Evolutionary conservation across 1,140 invertebrate species (phyloP).

Genomic region (Ganaspis sp.): DNA sequence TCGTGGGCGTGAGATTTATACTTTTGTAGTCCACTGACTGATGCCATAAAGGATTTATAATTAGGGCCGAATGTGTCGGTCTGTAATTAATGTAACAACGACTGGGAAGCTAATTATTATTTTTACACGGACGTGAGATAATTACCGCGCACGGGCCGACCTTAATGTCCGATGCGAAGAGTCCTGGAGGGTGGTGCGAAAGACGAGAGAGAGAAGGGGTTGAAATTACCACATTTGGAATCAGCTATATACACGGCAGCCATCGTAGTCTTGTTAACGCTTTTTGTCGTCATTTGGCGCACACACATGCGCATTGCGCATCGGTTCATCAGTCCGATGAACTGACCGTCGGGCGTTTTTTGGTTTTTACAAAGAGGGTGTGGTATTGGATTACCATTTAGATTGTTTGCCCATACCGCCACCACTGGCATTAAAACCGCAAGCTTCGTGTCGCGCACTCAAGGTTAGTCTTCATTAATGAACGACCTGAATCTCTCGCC

Average conservation of each 20-base stretch:
- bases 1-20: slow-evolving; percentile 49
- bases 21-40: slow-evolving; percentile 54
- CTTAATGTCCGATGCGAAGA: slow-evolving; percentile 44
- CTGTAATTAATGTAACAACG: slow-evolving; percentile 66
- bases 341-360: slow-evolving; percentile 19
- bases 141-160: slow-evolving; percentile 56
- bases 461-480: slow-evolving; percentile 25
- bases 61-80: slow-evolving; percentile 45
- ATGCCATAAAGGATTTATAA: slow-evolving; percentile 53
- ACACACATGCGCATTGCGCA: slow-evolving; percentile 27
- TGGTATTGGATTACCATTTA: slow-evolving; percentile 76
- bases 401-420: slow-evolving; percentile 60
- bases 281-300: slow-evolving; percentile 58
- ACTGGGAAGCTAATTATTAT: slow-evolving; percentile 69
- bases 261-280: slow-evolving; percentile 66
- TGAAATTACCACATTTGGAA: slow-evolving; percentile 48
- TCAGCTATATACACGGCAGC: slow-evolving; percentile 43
- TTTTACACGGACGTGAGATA: slow-evolving; percentile 69
- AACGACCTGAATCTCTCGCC: slow-evolving; percentile 25
- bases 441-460: slow-evolving; percentile 16
- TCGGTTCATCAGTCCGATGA: background rate
- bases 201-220: slow-evolving; percentile 26
- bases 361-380: slow-evolving; percentile 67
- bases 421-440: slow-evolving; percentile 3
- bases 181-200: background rate